phyloP scores from a whole-genome alignment of 2,113 vertebrate genomes.

The Morone saxatilis region DNA sequence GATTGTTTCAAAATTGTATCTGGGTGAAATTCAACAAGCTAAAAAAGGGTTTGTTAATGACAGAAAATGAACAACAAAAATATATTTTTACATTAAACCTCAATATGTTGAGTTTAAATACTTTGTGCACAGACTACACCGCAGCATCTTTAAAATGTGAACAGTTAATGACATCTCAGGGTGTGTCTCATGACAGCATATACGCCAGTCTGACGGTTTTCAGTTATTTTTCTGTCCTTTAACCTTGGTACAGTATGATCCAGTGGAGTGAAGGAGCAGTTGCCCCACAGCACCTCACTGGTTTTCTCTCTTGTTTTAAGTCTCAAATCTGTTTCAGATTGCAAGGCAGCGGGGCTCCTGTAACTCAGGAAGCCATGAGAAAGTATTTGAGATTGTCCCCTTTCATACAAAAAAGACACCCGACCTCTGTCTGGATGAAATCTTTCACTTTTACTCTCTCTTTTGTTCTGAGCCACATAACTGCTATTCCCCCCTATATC shows the following conservation, averaged over 20 bases:
- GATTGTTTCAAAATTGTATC: constrained; percentile 19
- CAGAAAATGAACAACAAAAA: constrained; percentile 20
- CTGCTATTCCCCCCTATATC: background rate
- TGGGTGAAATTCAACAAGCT: constrained; percentile 22
- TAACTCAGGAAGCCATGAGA: constrained; percentile 39
- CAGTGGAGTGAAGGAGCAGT: background rate
- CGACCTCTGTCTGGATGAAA: background rate
- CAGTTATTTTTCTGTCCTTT: constrained; percentile 15
- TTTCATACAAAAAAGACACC: constrained; percentile 23
- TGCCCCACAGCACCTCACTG: background rate
- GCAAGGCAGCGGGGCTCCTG: constrained; percentile 40
- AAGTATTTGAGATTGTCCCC: constrained; percentile 26
- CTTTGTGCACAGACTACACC: background rate
- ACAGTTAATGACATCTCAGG: background rate
- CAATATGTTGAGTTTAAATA: background rate
- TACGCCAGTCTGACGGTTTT: background rate
- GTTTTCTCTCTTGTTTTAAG: constrained; percentile 1
- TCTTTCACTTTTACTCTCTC: constrained; percentile 1
- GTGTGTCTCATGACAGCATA: background rate
- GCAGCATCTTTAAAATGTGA: background rate
- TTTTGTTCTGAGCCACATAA: background rate
- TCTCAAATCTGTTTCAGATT: constrained; percentile 59
- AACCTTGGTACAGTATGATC: background rate
- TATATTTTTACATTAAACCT: constrained; percentile 16
- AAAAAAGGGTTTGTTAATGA: constrained; percentile 16